Percentiles rank a stretch among this genome's conserved stretches.
phyloP scores from a whole-genome alignment of 2,797 vertebrate species.

The Streptopelia turtur region DNA sequence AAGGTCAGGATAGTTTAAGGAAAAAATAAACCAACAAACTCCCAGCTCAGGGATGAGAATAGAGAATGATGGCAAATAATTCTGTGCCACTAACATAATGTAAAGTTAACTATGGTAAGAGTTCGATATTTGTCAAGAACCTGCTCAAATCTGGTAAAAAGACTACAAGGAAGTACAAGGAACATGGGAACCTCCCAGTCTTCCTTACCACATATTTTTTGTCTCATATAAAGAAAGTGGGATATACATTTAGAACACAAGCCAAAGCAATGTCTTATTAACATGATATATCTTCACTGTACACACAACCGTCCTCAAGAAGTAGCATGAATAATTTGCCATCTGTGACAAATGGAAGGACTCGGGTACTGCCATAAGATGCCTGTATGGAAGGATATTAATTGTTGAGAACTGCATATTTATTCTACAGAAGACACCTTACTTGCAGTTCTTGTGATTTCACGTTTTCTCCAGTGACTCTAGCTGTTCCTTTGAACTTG shows the following conservation, averaged over 20 bases:
- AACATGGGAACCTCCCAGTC: neutral
- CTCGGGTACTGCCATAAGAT: neutral
- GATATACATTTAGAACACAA: neutral
- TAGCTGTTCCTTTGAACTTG: neutral
- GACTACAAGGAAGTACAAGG: neutral
- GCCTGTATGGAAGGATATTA: neutral
- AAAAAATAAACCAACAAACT: neutral
- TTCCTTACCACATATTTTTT: neutral
- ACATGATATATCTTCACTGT: neutral
- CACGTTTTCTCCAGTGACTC: neutral
- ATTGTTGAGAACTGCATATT: neutral
- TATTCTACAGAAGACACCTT: neutral
- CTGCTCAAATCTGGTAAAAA: neutral
- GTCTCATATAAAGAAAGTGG: neutral
- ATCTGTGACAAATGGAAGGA: neutral
- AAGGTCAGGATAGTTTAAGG: neutral
- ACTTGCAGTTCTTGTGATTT: slow-evolving; percentile 55
- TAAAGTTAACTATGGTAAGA: neutral
- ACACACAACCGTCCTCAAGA: neutral
- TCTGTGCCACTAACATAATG: neutral
- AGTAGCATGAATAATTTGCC: neutral
- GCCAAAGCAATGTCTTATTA: neutral
- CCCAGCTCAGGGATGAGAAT: neutral
- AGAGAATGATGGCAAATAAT: neutral
- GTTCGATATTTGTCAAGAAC: neutral